Conservation (phyloP, 1,140 invertebrate genomes). For the Leptonema lineaticorne region DNA sequence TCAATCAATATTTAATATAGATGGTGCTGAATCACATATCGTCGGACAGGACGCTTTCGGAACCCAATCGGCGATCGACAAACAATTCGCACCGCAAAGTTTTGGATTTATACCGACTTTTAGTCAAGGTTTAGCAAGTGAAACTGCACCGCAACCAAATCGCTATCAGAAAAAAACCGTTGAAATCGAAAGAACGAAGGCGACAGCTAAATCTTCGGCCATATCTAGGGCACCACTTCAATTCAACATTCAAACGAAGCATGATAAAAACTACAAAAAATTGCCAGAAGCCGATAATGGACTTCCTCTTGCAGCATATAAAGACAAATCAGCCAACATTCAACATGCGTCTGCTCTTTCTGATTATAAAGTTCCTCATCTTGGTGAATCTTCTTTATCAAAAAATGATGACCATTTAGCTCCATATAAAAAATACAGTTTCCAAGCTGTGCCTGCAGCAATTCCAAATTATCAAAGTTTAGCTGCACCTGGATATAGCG, state of each 20-base stretch:
- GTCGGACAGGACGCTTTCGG: slow-evolving; percentile 53
- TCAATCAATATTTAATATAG: slow-evolving; percentile 52
- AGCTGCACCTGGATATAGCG: slow-evolving; percentile 46
- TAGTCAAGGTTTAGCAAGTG: slow-evolving; percentile 49
- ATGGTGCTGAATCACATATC: slow-evolving; percentile 38
- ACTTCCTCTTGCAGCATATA: slow-evolving; percentile 47
- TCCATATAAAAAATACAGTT: slow-evolving; percentile 40
- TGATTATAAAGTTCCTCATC: slow-evolving; percentile 18
- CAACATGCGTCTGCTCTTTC: slow-evolving; percentile 45
- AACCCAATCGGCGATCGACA: slow-evolving; percentile 48
- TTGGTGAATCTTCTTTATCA: slow-evolving; percentile 4
- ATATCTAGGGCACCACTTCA: slow-evolving; percentile 46
- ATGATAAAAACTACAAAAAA: slow-evolving; percentile 54
- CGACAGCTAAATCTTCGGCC: slow-evolving; percentile 44
- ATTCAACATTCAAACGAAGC: slow-evolving; percentile 52
- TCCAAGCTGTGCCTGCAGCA: slow-evolving; percentile 25
- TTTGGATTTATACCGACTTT: slow-evolving; percentile 54
- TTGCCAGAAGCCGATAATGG: slow-evolving; percentile 8
- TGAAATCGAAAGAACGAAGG: slow-evolving; percentile 41
- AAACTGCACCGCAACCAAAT: slow-evolving; percentile 37
- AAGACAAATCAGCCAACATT: slow-evolving; percentile 48
- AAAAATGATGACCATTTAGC: slow-evolving; percentile 33
- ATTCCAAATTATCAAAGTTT: slow-evolving; percentile 25
- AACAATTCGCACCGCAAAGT: slow-evolving; percentile 48
- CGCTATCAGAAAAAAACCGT: slow-evolving; percentile 41